phyloP scores from a whole-genome alignment of 2,113 vertebrate species.

The Tapirus terrestris region DNA sequence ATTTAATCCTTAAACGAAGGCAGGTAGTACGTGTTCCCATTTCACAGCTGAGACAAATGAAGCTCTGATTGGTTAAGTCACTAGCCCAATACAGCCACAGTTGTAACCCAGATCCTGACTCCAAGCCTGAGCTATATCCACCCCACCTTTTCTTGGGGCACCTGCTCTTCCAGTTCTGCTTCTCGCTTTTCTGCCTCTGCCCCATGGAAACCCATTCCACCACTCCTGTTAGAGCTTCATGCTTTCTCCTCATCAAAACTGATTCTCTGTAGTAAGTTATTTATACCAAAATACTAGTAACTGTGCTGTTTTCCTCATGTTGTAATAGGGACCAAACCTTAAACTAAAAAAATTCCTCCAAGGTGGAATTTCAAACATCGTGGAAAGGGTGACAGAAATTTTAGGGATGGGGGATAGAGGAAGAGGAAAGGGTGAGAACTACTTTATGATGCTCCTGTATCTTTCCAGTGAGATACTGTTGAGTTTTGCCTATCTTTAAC shows the following conservation, averaged over 20 bases:
- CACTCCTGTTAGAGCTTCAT: not conserved
- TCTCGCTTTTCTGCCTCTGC: not conserved
- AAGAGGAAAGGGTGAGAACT: not conserved
- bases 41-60: not conserved
- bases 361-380: not conserved
- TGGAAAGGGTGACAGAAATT: not conserved
- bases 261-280: not conserved
- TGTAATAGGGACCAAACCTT: not conserved
- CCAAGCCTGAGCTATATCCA: not conserved
- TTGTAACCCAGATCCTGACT: not conserved
- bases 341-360: not conserved
- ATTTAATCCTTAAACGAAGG: not conserved
- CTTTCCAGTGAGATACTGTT: not conserved
- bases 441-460: not conserved
- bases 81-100: not conserved
- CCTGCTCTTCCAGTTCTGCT: not conserved
- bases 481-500: not conserved
- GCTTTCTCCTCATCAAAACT: not conserved
- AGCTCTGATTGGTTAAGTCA: not conserved
- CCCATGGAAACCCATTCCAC: not conserved
- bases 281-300: not conserved
- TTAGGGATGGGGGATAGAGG: not conserved
- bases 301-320: not conserved
- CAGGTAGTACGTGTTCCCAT: not conserved
- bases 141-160: not conserved